phyloP scores from a whole-genome alignment of 2,797 vertebrate genomes.

The Borostomias antarcticus region DNA sequence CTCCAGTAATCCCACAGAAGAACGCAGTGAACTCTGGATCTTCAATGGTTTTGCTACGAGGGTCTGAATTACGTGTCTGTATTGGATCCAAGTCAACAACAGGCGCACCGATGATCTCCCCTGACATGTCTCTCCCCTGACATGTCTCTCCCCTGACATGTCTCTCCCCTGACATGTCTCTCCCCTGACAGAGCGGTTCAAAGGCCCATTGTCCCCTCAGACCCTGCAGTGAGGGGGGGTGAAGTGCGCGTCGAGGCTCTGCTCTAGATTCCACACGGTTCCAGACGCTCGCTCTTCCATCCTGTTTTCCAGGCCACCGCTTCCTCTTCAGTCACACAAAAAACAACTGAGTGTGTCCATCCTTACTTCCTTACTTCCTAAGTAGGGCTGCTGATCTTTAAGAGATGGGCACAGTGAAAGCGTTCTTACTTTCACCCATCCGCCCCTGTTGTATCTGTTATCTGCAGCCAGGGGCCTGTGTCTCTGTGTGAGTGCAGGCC shows the following conservation, averaged over 20 bases:
- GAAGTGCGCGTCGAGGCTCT: neutral
- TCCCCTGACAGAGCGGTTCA: too few species aligned
- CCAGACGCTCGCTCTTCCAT: neutral
- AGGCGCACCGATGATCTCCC: too few species aligned
- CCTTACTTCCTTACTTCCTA: neutral
- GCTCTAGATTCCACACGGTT: slow-evolving; percentile 2
- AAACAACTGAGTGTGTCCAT: neutral
- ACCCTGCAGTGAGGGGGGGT: neutral
- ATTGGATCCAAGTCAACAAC: too few species aligned
- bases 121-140: too few species aligned
- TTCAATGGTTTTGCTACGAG: neutral
- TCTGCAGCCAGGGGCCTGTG: neutral
- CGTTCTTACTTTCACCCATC: neutral
- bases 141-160: too few species aligned
- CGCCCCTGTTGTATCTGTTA: too few species aligned
- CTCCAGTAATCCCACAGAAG: neutral
- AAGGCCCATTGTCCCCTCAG: neutral
- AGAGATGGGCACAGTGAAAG: neutral
- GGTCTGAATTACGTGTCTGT: slow-evolving; percentile 3
- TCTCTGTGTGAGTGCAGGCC: too few species aligned
- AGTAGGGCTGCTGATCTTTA: neutral
- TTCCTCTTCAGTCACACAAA: neutral
- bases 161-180: too few species aligned
- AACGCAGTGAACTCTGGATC: neutral
- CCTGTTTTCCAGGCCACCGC: neutral